A percentile compares a stretch with the other conserved stretches of the same genome.
Evolutionary conservation across 1,140 invertebrate genomes (phyloP).

Genomic region (Himalopsyche phryganea): DNA sequence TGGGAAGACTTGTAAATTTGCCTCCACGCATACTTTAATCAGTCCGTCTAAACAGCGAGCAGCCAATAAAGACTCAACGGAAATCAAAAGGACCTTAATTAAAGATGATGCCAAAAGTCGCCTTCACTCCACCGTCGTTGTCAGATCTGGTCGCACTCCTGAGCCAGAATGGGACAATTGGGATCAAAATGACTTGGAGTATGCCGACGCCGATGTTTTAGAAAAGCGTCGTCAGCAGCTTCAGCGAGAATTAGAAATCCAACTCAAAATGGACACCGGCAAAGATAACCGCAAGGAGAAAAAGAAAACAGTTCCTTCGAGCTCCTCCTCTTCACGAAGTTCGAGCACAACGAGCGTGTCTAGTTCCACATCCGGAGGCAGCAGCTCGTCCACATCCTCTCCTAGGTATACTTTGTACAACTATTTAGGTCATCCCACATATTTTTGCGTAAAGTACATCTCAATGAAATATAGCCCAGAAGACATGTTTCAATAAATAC

Average conservation of each 20-base stretch:
- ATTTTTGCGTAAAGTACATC: no score
- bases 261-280: slow-evolving; percentile 63
- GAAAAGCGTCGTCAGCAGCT: slow-evolving; percentile 72
- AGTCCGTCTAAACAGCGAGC: slow-evolving; percentile 68
- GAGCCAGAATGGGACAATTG: slow-evolving; percentile 70
- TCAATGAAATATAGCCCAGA: no score
- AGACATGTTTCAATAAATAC: no score
- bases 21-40: slow-evolving; percentile 66
- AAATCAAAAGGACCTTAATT: slow-evolving; percentile 50
- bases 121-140: slow-evolving; percentile 62
- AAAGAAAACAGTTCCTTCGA: slow-evolving; percentile 63
- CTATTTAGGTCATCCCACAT: no score
- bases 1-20: slow-evolving; percentile 72
- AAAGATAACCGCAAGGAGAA: slow-evolving; percentile 63
- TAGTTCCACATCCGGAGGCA: slow-evolving; percentile 58
- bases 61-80: slow-evolving; percentile 64
- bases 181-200: slow-evolving; percentile 75
- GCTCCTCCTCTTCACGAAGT: slow-evolving; percentile 64
- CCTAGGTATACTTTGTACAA: no score
- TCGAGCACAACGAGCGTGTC: slow-evolving; percentile 61
- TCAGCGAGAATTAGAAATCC: slow-evolving; percentile 72
- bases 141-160: slow-evolving; percentile 58
- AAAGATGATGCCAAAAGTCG: slow-evolving; percentile 61
- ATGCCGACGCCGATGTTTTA: slow-evolving; percentile 77
- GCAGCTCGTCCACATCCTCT: slow-evolving; percentile 58